Evolutionary conservation across 2,797 vertebrate genomes (phyloP).

Genomic region (Meriones psammophilus): DNA sequence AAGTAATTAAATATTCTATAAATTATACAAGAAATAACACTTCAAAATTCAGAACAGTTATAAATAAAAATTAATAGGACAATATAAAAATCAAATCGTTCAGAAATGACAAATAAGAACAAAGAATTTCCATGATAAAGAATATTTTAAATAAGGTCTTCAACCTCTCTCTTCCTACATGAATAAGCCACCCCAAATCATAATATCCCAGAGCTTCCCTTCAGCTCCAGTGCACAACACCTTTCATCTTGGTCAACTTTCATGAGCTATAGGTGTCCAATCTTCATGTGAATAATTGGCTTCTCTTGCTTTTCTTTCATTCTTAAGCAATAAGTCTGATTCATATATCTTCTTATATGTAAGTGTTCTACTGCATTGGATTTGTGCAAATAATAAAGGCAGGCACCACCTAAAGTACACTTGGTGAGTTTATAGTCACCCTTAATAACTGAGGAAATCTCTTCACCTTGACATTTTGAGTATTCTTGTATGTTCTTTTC

Average conservation of each 20-base stretch:
- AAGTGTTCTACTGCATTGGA: too few species aligned
- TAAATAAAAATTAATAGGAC: too few species aligned
- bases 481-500: too few species aligned
- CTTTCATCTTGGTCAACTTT: neutral
- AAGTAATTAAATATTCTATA: too few species aligned
- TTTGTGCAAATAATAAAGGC: neutral
- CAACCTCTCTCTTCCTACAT: neutral
- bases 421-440: neutral
- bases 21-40: too few species aligned
- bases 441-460: neutral
- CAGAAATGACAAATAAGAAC: too few species aligned
- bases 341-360: neutral
- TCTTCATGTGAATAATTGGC: neutral
- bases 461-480: fast-evolving
- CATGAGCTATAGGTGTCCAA: neutral
- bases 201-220: neutral
- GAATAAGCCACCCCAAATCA: neutral
- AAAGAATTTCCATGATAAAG: too few species aligned
- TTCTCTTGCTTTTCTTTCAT: neutral
- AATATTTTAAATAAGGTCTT: neutral
- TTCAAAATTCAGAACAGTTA: too few species aligned
- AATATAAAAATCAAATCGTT: too few species aligned
- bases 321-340: neutral
- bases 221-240: neutral
- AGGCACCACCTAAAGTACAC: too few species aligned